phyloP scores from a whole-genome alignment of 2,797 vertebrate genomes.

The Danio jaintianensis region DNA sequence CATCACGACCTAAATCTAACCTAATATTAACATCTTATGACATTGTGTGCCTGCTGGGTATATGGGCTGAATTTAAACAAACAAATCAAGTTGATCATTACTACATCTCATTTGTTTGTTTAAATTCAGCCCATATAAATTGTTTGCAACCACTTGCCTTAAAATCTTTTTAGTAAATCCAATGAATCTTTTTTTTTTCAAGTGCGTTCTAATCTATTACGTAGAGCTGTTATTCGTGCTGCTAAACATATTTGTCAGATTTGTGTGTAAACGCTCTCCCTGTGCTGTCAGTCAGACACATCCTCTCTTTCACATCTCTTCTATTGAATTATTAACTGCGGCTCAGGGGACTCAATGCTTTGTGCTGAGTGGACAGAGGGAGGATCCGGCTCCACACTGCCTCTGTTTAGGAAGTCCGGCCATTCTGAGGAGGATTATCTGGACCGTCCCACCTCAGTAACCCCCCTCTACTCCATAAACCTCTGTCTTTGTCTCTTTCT shows the following conservation, averaged over 20 bases:
- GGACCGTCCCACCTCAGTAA: slow-evolving; percentile 56
- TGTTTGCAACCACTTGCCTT: too few relatives aligned
- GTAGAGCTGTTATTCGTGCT: neutral
- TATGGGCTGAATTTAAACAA: too few relatives aligned
- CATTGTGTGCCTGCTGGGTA: too few relatives aligned
- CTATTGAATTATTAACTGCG: slow-evolving; percentile 83
- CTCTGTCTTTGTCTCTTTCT: neutral
- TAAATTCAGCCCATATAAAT: too few relatives aligned
- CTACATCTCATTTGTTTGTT: too few relatives aligned
- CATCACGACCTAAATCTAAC: too few relatives aligned
- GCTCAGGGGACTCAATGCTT: slow-evolving; percentile 77
- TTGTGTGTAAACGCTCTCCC: neutral
- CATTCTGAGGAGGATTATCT: slow-evolving; percentile 72
- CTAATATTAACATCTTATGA: too few relatives aligned
- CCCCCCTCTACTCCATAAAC: slow-evolving; percentile 12
- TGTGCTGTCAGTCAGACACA: slow-evolving; percentile 68
- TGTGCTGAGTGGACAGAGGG: slow-evolving; percentile 79
- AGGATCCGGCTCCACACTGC: slow-evolving; percentile 75
- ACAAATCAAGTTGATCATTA: too few relatives aligned
- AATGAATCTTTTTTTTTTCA: too few relatives aligned
- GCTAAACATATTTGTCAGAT: slow-evolving; percentile 2
- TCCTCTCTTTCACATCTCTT: slow-evolving; percentile 68
- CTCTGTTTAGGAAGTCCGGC: slow-evolving; percentile 73
- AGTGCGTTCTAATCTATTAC: neutral
- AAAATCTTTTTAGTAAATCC: too few relatives aligned